Evolutionary conservation across 2,113 vertebrate genomes (phyloP).

Genomic region (Nesospiza acunhae): DNA sequence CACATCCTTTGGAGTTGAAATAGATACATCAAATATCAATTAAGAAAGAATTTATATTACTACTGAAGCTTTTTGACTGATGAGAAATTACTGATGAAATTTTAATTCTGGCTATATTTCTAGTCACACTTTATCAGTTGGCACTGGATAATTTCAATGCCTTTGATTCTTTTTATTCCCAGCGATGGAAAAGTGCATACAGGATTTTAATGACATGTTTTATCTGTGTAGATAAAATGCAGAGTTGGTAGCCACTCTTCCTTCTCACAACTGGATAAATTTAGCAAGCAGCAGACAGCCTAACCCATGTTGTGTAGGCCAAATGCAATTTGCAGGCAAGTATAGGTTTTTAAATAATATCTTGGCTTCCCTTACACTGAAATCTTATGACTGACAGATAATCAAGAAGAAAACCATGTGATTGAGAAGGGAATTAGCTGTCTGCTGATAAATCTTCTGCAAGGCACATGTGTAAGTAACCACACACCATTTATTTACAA

Average conservation of each 20-base stretch:
- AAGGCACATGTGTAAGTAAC: neutral
- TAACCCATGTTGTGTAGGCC: conserved; percentile 16
- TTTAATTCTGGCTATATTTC: neutral
- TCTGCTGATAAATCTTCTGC: conserved; percentile 2
- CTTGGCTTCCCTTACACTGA: conserved; percentile 23
- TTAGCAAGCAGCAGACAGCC: conserved; percentile 22
- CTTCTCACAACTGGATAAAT: conserved; percentile 23
- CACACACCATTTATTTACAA: neutral
- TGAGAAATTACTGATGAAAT: neutral
- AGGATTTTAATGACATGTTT: neutral
- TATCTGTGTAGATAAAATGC: conserved; percentile 42
- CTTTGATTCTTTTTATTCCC: neutral
- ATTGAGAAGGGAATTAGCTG: neutral
- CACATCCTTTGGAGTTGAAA: neutral
- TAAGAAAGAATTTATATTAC: neutral
- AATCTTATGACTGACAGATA: conserved; percentile 37
- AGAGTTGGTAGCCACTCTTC: conserved; percentile 5
- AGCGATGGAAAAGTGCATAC: neutral
- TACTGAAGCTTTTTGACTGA: neutral
- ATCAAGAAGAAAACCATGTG: conserved; percentile 10
- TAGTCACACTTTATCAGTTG: neutral
- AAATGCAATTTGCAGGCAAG: conserved; percentile 19
- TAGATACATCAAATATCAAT: neutral
- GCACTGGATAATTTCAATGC: neutral
- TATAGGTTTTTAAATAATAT: conserved; percentile 4